Percentiles rank a stretch among this genome's conserved stretches.
These are phyloP conservation scores for Silurus glanis DNA, from an alignment of 2,113 vertebrate species.

Conservation along the genomic window DNA sequence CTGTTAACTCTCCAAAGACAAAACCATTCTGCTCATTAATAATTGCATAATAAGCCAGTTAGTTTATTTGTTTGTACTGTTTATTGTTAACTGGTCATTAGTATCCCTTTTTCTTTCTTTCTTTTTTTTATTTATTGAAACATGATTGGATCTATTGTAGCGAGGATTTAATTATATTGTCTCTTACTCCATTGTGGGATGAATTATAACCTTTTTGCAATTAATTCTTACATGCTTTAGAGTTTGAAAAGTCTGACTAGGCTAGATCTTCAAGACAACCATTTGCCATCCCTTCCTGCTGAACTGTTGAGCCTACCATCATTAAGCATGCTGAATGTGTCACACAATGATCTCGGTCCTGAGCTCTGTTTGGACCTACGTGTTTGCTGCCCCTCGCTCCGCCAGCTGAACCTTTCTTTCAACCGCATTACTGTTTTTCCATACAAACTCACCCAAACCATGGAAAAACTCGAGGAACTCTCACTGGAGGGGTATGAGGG, in stretches of 20 bases:
- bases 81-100: no score
- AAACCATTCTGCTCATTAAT: background rate
- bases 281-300: slow-evolving; percentile 76
- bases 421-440: slow-evolving; percentile 82
- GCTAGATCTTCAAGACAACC: slow-evolving; percentile 90
- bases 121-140: background rate
- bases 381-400: slow-evolving; percentile 76
- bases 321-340: slow-evolving; percentile 81
- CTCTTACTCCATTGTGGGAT: background rate
- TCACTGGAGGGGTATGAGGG: slow-evolving; percentile 82
- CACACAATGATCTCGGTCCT: slow-evolving; percentile 86
- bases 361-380: slow-evolving; percentile 70
- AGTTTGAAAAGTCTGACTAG: slow-evolving; percentile 82
- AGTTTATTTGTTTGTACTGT: background rate
- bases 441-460: slow-evolving; percentile 67
- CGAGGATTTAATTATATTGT: background rate
- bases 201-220: background rate
- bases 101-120: background rate
- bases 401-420: slow-evolving; percentile 86
- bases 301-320: slow-evolving; percentile 81
- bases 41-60: background rate
- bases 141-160: background rate
- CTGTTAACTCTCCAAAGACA: background rate
- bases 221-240: slow-evolving; percentile 65
- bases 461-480: slow-evolving; percentile 82